A percentile compares a stretch with the other conserved stretches of the same genome.
Conservation (phyloP, 2,888 invertebrate species). For the Xylota segnis region DNA sequence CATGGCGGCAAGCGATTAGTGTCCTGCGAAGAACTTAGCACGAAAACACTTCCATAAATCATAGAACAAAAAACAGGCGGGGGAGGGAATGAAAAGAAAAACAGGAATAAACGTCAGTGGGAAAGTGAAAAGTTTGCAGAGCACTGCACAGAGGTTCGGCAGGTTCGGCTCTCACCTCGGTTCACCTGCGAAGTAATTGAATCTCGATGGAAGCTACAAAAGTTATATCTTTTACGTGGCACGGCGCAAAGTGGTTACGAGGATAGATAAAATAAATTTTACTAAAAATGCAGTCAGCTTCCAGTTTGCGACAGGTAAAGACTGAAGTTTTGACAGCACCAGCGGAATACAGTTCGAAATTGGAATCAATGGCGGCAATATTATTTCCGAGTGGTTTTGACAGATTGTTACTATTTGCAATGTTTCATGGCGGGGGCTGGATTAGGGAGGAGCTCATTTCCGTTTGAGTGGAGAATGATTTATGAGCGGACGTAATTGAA, state of each 20-base stretch:
- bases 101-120: not conserved
- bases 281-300: constrained; percentile 9
- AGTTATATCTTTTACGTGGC: constrained; percentile 19
- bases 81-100: not conserved
- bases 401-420: not conserved
- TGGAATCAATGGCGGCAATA: constrained; percentile 7
- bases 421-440: not conserved
- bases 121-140: not conserved
- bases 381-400: not conserved
- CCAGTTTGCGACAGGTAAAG: constrained; percentile 20
- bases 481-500: not conserved
- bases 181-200: not conserved
- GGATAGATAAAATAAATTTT: constrained; percentile 41
- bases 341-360: not conserved
- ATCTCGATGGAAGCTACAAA: constrained; percentile 20
- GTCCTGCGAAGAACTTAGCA: constrained; percentile 23
- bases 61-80: not conserved
- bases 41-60: constrained; percentile 53
- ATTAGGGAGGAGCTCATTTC: not conserved
- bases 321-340: constrained; percentile 3
- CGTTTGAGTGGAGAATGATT: not conserved
- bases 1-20: constrained; percentile 51
- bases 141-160: not conserved
- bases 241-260: constrained; percentile 21
- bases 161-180: not conserved